Percentiles rank a stretch among this genome's conserved stretches.
Evolutionary conservation across 2,888 invertebrate genomes (phyloP).

Genomic region (Helicoverpa assulta): DNA sequence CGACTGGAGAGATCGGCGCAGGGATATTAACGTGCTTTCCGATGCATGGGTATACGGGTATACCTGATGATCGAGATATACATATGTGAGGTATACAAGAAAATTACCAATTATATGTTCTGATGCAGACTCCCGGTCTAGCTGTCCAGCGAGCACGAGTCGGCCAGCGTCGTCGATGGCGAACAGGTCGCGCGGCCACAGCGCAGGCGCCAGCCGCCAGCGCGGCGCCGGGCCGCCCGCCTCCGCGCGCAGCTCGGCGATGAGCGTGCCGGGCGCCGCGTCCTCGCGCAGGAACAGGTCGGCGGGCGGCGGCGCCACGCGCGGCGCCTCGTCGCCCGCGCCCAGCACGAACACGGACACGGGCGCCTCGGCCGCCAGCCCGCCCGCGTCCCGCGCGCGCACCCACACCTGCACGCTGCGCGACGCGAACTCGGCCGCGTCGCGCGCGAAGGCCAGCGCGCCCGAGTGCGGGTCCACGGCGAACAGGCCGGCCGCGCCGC

Average conservation of each 20-base stretch:
- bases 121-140: constrained; percentile 94
- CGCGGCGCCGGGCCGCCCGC: constrained; percentile 58
- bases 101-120: constrained; percentile 92
- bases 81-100: not conserved
- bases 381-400: constrained; percentile 95
- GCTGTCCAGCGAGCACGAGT: constrained; percentile 92
- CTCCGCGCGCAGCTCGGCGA: constrained; percentile 73
- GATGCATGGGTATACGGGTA: no score
- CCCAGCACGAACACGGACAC: constrained; percentile 95
- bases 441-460: constrained; percentile 92
- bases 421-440: constrained; percentile 91
- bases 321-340: constrained; percentile 92
- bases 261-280: constrained; percentile 88
- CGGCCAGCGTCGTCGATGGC: constrained; percentile 93
- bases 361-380: constrained; percentile 95
- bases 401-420: constrained; percentile 97
- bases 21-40: no score
- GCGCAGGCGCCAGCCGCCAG: constrained; percentile 72
- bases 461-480: constrained; percentile 94
- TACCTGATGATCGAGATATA: no score
- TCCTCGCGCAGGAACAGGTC: constrained; percentile 95
- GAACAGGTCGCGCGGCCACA: constrained; percentile 92
- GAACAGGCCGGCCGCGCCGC: constrained; percentile 92
- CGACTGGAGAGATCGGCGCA: no score
- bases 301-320: constrained; percentile 93